Conservation (phyloP, 2,113 vertebrate species). For the Chinchilla lanigera region DNA sequence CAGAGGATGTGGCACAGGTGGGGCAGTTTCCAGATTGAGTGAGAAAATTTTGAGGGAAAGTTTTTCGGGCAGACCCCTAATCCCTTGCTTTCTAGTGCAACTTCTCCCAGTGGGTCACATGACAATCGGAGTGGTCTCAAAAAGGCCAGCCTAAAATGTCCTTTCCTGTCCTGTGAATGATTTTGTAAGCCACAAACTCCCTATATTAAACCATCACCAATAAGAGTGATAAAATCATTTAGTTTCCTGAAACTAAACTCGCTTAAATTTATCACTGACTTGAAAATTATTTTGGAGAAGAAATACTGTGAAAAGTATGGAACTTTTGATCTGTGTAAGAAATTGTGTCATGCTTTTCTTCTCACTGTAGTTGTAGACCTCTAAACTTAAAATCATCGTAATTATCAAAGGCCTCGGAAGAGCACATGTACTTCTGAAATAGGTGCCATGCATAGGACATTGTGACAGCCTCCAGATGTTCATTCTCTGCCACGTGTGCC, state of each 20-base stretch:
- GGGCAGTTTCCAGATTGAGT: background rate
- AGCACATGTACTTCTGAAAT: background rate
- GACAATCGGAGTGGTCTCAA: background rate
- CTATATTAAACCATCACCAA: background rate
- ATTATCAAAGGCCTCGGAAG: background rate
- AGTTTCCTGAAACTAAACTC: background rate
- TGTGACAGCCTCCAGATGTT: background rate
- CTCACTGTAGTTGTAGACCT: background rate
- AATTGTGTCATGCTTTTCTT: background rate
- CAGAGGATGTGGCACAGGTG: too few relatives aligned
- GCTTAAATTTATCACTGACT: background rate
- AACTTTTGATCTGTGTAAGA: background rate
- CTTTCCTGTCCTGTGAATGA: background rate
- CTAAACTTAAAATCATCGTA: background rate
- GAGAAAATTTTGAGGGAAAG: too few relatives aligned
- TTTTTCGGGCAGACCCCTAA: rapidly evolving
- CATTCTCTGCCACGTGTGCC: background rate
- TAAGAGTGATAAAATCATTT: background rate
- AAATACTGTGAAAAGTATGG: background rate
- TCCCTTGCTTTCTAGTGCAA: rapidly evolving
- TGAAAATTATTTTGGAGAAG: background rate
- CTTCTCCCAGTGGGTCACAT: background rate
- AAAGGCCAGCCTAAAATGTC: background rate
- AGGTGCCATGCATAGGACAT: background rate
- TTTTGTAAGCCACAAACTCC: background rate